Conservation (phyloP, 2,113 vertebrate genomes). For the Amblyopsis rosae region DNA sequence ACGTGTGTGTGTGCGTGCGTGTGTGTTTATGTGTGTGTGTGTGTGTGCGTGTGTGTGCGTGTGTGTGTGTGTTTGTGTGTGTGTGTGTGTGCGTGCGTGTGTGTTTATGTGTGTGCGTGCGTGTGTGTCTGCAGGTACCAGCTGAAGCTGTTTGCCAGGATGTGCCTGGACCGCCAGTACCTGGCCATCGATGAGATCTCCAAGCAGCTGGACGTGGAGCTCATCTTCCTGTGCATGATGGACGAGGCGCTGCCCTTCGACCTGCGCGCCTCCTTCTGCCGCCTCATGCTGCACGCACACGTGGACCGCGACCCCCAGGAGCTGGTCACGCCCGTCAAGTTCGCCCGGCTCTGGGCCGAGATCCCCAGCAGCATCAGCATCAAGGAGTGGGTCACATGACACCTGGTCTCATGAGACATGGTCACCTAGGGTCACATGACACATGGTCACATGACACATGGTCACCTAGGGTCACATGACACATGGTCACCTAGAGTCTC, state of each 20-base stretch:
- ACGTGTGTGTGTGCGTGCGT: conserved; percentile 3
- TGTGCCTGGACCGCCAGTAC: conserved; percentile 98
- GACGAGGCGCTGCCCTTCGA: conserved; percentile 95
- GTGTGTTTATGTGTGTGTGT: conserved; percentile 9
- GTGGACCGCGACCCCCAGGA: conserved; percentile 98
- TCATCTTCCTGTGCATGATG: conserved; percentile 98
- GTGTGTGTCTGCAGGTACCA: conserved; percentile 83
- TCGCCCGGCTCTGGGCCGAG: conserved; percentile 95
- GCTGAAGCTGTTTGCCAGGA: conserved; percentile 95
- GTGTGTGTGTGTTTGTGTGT: conserved; percentile 7
- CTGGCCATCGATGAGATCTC: conserved; percentile 97
- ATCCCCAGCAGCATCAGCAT: conserved; percentile 95
- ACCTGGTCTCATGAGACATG: no score
- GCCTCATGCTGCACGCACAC: conserved; percentile 96
- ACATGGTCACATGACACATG: no score
- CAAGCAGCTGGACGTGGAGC: conserved; percentile 93
- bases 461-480: neutral
- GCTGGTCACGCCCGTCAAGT: conserved; percentile 93
- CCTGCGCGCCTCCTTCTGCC: conserved; percentile 94
- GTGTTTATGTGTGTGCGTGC: conserved; percentile 8
- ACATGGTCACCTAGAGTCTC: no score
- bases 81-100: conserved; percentile 6
- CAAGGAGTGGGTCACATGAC: conserved; percentile 82
- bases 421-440: no score
- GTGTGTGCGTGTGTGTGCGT: conserved; percentile 7